A percentile compares a stretch with the other conserved stretches of the same genome.
These are phyloP conservation scores for Furnarius figulus DNA, from an alignment of 2,113 vertebrate species.

Conservation along the genomic window DNA sequence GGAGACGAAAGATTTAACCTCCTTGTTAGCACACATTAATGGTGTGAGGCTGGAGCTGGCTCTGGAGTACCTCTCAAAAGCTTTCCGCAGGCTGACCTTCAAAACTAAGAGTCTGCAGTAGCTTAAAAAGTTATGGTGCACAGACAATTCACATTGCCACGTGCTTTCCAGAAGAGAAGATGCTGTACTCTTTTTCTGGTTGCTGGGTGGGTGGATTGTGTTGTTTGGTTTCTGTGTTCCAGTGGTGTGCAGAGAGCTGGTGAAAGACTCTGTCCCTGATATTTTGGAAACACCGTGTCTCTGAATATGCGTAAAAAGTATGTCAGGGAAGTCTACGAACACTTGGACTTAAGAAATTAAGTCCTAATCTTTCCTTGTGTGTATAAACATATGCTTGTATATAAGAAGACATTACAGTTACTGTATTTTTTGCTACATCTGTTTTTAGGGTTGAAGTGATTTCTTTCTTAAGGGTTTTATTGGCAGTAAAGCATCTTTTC, in stretches of 20 bases:
- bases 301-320: not conserved
- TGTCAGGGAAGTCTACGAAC: not conserved
- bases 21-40: not conserved
- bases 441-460: not conserved
- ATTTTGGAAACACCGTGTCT: not conserved
- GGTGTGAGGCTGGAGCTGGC: not conserved
- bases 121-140: fast-evolving
- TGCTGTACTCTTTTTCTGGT: not conserved
- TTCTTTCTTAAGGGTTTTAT: not conserved
- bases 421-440: not conserved
- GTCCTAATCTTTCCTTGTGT: not conserved
- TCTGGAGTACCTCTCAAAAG: not conserved
- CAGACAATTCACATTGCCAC: not conserved
- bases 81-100: not conserved
- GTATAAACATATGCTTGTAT: not conserved
- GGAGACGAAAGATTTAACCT: not conserved
- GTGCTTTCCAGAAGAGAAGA: not conserved
- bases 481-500: not conserved
- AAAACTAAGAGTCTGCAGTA: not conserved
- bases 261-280: not conserved
- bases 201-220: not conserved
- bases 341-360: not conserved
- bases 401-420: not conserved
- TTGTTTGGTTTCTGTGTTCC: not conserved
- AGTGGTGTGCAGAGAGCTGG: not conserved